Evolutionary conservation across 2,888 invertebrate species (phyloP), one percentile per base, ranked within the genome.

Genomic region (Drosophila falleni): DNA sequence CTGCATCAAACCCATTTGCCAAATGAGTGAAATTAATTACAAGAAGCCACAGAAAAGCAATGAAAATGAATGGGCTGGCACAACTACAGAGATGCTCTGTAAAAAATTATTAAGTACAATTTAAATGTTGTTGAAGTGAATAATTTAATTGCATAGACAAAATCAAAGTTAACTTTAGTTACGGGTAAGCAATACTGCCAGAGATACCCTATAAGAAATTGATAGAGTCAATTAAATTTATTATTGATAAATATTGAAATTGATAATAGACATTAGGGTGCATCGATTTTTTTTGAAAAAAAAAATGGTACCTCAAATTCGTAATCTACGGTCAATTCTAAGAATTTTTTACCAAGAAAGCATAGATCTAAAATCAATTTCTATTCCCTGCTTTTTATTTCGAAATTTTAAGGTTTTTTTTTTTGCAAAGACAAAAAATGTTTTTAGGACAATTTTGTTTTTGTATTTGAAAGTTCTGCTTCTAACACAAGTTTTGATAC

Each of bases 21-120:
- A 84, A 84, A 84, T 84, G 87, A 87, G 51, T 69, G 80, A 87
- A 84, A 84, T 87, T 84, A 84, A 84, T 84, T 84, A 84, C 74
- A 73, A 69, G 80, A 79, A 83, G 81, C 83, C 83, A 42, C 72
- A 83, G 76, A 46, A 80, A 76, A 50, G 50, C 44, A n/a, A 23
- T 1, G 13, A 15, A 5, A 50, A 2, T 10, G 37, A 13, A n/a
- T 10, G 37, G 54, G 33, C 47, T 42, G 33, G 10, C 16, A 8
- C 49, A 56, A 51, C 60, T 39, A 11, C 5, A 23, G 0, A 19
- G 16, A 47, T 59, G 44, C 51, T 26, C 72, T 44, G 5, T 15
- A 16, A 5, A 3, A 11, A 11, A 16, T 10, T 47, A 0, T 31
- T 6, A n/a, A 6, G 35, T 8, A 19, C 10, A 31, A 0, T 16